phyloP scores from a whole-genome alignment of 2,797 vertebrate genomes.

The Manis pentadactyla region DNA sequence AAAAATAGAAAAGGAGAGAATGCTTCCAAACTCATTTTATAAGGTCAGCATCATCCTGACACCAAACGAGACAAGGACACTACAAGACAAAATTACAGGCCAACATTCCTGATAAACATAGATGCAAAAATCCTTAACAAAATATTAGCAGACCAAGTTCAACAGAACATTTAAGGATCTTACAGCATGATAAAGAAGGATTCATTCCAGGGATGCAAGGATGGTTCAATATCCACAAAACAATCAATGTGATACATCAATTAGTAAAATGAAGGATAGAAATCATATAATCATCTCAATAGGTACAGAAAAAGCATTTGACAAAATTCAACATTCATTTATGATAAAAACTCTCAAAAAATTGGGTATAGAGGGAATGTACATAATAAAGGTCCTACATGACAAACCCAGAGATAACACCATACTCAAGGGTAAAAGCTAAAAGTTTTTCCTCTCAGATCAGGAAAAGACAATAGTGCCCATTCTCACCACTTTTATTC shows the following conservation, averaged over 20 bases:
- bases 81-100: neutral
- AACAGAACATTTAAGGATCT: neutral
- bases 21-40: neutral
- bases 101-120: neutral
- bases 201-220: neutral
- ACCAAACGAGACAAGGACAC: neutral
- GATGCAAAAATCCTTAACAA: neutral
- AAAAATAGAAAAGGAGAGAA: neutral
- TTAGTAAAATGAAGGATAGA: neutral
- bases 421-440: neutral
- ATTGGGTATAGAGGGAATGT: neutral
- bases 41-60: neutral
- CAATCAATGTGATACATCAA: neutral
- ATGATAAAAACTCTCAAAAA: neutral
- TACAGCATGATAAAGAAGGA: neutral
- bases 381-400: neutral
- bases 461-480: neutral
- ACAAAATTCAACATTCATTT: neutral
- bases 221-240: neutral
- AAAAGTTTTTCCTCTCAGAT: neutral
- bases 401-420: neutral
- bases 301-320: neutral
- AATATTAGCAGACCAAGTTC: neutral
- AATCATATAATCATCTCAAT: neutral
- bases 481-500: neutral